phyloP scores from a whole-genome alignment of 2,797 vertebrate species.

The Chloroceryle amazona region DNA sequence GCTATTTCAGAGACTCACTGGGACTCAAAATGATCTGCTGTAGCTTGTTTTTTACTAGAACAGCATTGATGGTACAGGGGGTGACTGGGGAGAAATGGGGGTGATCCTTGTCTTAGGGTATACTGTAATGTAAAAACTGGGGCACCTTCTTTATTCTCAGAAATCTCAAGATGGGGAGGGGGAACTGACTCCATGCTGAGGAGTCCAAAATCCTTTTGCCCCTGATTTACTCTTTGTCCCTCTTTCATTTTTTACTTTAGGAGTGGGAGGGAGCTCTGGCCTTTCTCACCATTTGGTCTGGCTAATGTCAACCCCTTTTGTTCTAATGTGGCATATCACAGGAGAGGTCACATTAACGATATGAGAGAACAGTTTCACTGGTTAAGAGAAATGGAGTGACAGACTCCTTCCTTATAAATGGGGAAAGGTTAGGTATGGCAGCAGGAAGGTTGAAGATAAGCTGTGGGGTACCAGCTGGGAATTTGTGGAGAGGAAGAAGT shows the following conservation, averaged over 20 bases:
- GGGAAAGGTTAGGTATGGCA: neutral
- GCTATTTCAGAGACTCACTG: neutral
- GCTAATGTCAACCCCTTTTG: neutral
- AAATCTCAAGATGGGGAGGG: neutral
- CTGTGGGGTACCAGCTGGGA: neutral
- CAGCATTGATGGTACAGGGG: neutral
- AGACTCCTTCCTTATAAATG: neutral
- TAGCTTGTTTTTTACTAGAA: neutral
- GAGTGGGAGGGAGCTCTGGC: neutral
- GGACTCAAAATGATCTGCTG: neutral
- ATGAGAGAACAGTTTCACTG: neutral
- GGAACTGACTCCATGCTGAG: neutral
- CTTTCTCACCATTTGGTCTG: neutral
- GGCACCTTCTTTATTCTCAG: neutral
- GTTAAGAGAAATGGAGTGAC: neutral
- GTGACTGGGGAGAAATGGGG: neutral
- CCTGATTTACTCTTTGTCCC: neutral
- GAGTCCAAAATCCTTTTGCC: neutral
- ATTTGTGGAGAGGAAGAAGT: neutral
- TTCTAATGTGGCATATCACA: neutral
- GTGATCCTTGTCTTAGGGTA: neutral
- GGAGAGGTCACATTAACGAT: neutral
- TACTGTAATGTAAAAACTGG: neutral
- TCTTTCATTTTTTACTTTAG: neutral
- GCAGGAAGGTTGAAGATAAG: neutral